Evolutionary conservation across 2,113 vertebrate species (phyloP).

Genomic region (Sialia sialis): DNA sequence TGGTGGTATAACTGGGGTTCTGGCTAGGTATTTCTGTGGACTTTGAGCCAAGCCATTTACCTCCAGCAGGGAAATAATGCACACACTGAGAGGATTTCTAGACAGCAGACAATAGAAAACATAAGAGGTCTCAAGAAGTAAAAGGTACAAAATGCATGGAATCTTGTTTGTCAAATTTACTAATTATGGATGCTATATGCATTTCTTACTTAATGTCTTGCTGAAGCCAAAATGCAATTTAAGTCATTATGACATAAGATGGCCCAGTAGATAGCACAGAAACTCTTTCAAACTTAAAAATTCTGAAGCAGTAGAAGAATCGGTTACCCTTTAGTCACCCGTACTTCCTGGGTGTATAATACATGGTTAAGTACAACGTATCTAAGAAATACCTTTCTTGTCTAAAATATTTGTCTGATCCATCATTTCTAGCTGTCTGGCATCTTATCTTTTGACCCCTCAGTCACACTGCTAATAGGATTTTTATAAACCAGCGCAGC

Average conservation of each 20-base stretch:
- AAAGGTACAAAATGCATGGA: not conserved
- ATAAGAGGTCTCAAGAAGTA: not conserved
- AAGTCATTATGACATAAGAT: not conserved
- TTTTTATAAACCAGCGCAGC: constrained; percentile 62
- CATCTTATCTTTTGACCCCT: constrained; percentile 65
- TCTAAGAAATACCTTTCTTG: constrained; percentile 43
- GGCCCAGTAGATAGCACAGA: not conserved
- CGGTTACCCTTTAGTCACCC: not conserved
- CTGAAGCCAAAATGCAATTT: not conserved
- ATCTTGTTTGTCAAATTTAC: not conserved
- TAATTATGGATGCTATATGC: accelerated
- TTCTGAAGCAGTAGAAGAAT: not conserved
- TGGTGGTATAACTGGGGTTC: not conserved
- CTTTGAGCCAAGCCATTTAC: not conserved
- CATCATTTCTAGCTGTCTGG: constrained; percentile 52
- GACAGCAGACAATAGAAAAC: not conserved
- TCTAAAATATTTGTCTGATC: constrained; percentile 63
- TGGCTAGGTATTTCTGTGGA: not conserved
- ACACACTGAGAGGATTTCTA: not conserved
- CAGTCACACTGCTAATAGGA: constrained; percentile 64
- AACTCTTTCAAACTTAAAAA: not conserved
- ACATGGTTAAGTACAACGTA: constrained; percentile 10
- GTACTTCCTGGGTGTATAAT: not conserved
- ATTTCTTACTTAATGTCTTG: not conserved
- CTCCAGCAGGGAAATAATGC: not conserved